Conservation (phyloP, 92 coral and sea anemone species). For the Chrysogorgia sp. region DNA sequence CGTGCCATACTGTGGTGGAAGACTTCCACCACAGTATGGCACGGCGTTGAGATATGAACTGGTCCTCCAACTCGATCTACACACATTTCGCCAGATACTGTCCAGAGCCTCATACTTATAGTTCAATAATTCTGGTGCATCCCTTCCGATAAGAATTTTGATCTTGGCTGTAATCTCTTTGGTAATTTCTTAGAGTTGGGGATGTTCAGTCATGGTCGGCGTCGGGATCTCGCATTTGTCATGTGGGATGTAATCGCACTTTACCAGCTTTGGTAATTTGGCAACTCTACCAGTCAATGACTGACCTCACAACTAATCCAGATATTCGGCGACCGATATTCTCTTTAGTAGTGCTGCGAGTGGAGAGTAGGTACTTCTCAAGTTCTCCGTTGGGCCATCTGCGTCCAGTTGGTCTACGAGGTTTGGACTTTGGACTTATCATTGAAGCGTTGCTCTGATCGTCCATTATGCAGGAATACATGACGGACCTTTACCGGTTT, state of each 20-base stretch:
- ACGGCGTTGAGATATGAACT: slow-evolving; percentile 39
- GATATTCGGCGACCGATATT: slow-evolving; percentile 58
- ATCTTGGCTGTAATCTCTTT: slow-evolving; percentile 4
- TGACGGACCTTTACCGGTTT: too few species aligned
- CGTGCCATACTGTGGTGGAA: too few species aligned
- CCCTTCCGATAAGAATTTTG: slow-evolving; percentile 5
- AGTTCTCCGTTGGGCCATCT: too few species aligned
- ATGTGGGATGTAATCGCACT: slow-evolving; percentile 19
- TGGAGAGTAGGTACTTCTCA: slow-evolving; percentile 59
- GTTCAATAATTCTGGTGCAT: slow-evolving; percentile 36
- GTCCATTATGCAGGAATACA: too few species aligned
- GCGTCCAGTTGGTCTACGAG: too few species aligned
- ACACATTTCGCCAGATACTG: slow-evolving; percentile 59
- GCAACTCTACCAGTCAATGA: background rate
- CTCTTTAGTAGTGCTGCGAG: slow-evolving; percentile 54
- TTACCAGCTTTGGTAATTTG: slow-evolving; percentile 1
- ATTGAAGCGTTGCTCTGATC: background rate
- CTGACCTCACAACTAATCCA: slow-evolving; percentile 26
- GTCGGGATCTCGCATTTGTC: slow-evolving; percentile 31
- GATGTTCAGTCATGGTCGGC: background rate
- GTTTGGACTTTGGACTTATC: slow-evolving; percentile 31
- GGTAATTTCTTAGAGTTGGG: background rate
- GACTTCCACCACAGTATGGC: too few species aligned
- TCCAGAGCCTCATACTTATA: slow-evolving; percentile 48
- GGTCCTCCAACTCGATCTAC: slow-evolving; percentile 54